These are phyloP conservation scores for Drosophila differens DNA, from an alignment of 2,888 invertebrate genomes.

Conservation along the genomic window DNA sequence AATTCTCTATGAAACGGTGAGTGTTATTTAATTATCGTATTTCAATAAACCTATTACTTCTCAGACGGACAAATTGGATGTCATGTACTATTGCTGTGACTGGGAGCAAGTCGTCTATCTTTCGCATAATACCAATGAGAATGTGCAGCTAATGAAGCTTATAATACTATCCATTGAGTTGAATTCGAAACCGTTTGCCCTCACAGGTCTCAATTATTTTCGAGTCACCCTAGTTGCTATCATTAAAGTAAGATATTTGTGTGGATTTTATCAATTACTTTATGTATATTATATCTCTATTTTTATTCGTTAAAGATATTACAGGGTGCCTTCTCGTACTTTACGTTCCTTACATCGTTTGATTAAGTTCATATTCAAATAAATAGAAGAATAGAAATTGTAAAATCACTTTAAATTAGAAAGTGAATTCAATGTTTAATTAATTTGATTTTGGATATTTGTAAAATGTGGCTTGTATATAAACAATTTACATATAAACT, in stretches of 20 bases:
- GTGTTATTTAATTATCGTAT: background rate
- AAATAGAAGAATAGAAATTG: background rate
- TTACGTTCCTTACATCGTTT: conserved; percentile 71
- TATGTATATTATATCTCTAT: background rate
- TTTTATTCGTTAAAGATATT: conserved; percentile 55
- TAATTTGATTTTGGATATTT: background rate
- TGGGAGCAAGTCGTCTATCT: conserved; percentile 70
- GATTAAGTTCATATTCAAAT: conserved; percentile 23
- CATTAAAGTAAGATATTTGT: conserved; percentile 47
- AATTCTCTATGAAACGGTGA: conserved; percentile 65
- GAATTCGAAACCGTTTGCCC: conserved; percentile 62
- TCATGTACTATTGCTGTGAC: conserved; percentile 69
- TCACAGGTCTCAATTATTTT: conserved; percentile 74
- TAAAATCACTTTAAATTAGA: background rate
- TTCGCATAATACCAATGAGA: conserved; percentile 58
- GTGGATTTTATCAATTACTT: background rate
- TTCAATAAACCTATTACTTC: background rate
- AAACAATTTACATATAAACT: too few relatives aligned
- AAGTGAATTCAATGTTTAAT: background rate
- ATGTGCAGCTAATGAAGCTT: conserved; percentile 69
- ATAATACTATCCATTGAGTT: conserved; percentile 61
- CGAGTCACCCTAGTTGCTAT: conserved; percentile 61
- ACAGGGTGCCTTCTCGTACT: conserved; percentile 75
- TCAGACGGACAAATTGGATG: conserved; percentile 66
- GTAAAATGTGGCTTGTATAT: background rate